Percentiles rank a stretch among this genome's conserved stretches.
Evolutionary conservation across 1,140 invertebrate genomes (phyloP).

Genomic region (Hermatobates lingyangjiaoensis): DNA sequence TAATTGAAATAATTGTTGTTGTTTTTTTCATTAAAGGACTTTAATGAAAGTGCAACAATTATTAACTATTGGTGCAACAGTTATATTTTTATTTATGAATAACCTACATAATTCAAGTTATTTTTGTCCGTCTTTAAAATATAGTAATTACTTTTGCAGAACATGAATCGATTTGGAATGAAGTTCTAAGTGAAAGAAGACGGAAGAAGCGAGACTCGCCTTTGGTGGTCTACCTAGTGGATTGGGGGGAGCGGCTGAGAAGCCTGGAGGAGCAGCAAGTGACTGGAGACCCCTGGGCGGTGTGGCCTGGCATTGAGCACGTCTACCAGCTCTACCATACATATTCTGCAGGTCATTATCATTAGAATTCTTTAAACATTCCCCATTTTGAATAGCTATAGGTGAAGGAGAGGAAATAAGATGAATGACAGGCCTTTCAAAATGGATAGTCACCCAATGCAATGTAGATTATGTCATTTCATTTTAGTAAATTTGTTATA

Average conservation of each 20-base stretch:
- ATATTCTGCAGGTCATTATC: constrained; percentile 26
- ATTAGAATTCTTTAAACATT: background rate
- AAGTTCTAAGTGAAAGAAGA: constrained; percentile 26
- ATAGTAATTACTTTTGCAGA: constrained; percentile 21
- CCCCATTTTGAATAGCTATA: background rate
- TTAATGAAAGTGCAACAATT: too few species aligned
- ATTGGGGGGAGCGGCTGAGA: constrained; percentile 15
- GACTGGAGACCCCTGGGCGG: constrained; percentile 14
- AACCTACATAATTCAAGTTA: too few species aligned
- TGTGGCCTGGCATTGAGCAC: constrained; percentile 27
- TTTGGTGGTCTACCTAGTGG: constrained; percentile 25
- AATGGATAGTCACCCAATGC: too few species aligned
- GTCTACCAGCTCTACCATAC: constrained; percentile 25
- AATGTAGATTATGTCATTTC: background rate
- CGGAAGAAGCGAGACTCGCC: constrained; percentile 25
- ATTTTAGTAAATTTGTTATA: background rate
- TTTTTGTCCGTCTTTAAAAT: too few species aligned
- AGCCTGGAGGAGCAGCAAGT: constrained; percentile 9
- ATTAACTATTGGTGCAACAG: too few species aligned
- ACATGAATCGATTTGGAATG: constrained; percentile 27
- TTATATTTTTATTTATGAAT: too few species aligned
- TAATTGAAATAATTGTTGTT: too few species aligned
- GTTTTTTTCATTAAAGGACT: too few species aligned
- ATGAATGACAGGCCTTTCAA: too few species aligned
- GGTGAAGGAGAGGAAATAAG: too few species aligned